Conservation (phyloP, 2,888 invertebrate species). For the Liodrosophila aerea region DNA sequence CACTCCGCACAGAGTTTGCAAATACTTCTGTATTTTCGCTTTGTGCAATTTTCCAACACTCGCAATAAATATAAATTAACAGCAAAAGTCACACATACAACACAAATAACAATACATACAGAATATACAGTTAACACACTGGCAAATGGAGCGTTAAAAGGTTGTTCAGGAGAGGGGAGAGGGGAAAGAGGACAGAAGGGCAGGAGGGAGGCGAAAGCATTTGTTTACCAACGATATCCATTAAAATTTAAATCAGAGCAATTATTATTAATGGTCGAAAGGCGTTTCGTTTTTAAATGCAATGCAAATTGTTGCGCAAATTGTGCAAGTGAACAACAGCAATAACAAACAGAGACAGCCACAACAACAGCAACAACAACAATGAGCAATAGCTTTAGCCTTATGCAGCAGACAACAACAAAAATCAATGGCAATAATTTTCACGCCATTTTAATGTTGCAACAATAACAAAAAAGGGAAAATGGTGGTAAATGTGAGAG, state of each 20-base stretch:
- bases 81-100: conserved; percentile 15
- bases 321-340: conserved; percentile 37
- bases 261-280: conserved; percentile 80
- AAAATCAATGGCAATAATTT: conserved; percentile 63
- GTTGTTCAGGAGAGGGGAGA: not conserved
- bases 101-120: conserved; percentile 16
- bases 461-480: conserved; percentile 15
- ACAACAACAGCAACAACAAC: conserved; percentile 25
- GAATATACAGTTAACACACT: not conserved
- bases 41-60: conserved; percentile 41
- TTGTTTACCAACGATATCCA: conserved; percentile 75
- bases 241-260: conserved; percentile 81
- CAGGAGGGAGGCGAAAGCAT: conserved; percentile 17
- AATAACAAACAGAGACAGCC: conserved; percentile 11
- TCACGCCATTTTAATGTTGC: conserved; percentile 66
- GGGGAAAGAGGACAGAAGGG: too few species aligned
- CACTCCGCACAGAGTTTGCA: not conserved
- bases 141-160: too few species aligned
- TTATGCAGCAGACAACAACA: conserved; percentile 30
- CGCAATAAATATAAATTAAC: conserved; percentile 65
- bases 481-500: not conserved
- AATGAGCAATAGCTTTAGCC: conserved; percentile 17
- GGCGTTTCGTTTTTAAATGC: conserved; percentile 73
- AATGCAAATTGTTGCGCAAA: conserved; percentile 66
- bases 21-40: not conserved